A percentile compares a stretch with the other conserved stretches of the same genome.
Evolutionary conservation across 2,888 invertebrate species (phyloP).

Genomic region (Alloplasta piceator): DNA sequence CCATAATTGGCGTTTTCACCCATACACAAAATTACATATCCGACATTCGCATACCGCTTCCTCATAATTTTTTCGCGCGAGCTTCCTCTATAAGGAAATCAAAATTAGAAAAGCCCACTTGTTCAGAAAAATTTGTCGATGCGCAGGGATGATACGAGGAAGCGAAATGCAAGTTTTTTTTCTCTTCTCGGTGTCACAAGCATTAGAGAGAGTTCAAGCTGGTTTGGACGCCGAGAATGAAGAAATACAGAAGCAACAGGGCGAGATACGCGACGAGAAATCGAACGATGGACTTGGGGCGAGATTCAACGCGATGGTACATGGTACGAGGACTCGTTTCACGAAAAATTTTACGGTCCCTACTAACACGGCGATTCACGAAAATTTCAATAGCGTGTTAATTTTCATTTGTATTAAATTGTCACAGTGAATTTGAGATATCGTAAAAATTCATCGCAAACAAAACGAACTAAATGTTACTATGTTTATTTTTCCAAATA

Average conservation of each 20-base stretch:
- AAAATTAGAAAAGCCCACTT: no score
- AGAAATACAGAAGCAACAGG: constrained; percentile 69
- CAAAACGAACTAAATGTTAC: constrained; percentile 75
- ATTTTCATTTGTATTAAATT: constrained; percentile 14
- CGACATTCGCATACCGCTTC: no score
- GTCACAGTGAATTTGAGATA: background rate
- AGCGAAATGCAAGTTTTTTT: background rate
- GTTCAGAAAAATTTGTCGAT: no score
- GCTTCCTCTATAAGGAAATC: no score
- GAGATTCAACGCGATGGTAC: constrained; percentile 76
- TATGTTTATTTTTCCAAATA: constrained; percentile 77
- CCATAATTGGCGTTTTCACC: no score
- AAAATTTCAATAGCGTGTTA: constrained; percentile 61
- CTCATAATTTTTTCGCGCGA: no score
- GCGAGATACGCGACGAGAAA: constrained; percentile 64
- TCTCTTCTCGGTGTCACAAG: constrained; percentile 80
- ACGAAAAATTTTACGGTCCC: constrained; percentile 62
- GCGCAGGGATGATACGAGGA: background rate
- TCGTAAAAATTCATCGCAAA: constrained; percentile 25
- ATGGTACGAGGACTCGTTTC: constrained; percentile 74
- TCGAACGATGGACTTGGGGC: constrained; percentile 71
- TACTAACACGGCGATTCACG: constrained; percentile 34
- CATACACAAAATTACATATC: no score
- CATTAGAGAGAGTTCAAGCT: constrained; percentile 88
- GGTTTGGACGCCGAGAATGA: constrained; percentile 86